Percentiles rank a stretch among this genome's conserved stretches.
These are phyloP conservation scores for Petrocephalus microphthalmus DNA, from an alignment of 2,113 vertebrate species.

Conservation along the genomic window DNA sequence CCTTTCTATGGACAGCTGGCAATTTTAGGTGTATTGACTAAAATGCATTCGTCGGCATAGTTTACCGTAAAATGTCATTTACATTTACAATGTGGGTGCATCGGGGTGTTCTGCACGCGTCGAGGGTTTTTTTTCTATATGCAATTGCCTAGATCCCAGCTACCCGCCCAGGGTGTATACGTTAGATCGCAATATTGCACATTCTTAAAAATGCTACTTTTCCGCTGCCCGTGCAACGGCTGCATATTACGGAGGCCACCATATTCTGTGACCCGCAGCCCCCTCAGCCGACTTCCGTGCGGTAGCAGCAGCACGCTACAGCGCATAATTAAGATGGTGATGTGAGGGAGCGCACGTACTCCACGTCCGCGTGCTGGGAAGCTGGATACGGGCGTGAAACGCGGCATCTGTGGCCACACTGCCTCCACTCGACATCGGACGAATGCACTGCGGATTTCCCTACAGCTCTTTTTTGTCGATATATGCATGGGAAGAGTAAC, in stretches of 20 bases:
- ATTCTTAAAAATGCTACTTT: background rate
- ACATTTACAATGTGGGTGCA: background rate
- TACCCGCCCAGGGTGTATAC: background rate
- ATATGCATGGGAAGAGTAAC: background rate
- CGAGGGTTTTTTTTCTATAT: background rate
- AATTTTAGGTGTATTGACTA: background rate
- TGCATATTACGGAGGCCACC: background rate
- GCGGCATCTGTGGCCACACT: background rate
- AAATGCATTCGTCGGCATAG: background rate
- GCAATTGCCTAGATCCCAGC: background rate
- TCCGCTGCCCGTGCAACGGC: background rate
- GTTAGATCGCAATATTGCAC: background rate
- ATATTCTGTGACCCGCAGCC: background rate
- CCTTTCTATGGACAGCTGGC: background rate
- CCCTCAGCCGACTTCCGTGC: background rate
- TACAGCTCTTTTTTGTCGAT: background rate
- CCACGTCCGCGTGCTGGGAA: background rate
- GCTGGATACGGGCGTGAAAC: background rate
- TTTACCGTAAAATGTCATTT: background rate
- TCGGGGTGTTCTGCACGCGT: background rate
- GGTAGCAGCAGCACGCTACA: background rate
- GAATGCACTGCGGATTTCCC: background rate
- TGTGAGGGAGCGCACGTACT: conserved; percentile 2
- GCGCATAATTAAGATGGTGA: conserved; percentile 6
- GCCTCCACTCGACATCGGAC: background rate